Evolutionary conservation across 64 coral and sea anemone genomes (phyloP).

Genomic region (Orbicella faveolata): DNA sequence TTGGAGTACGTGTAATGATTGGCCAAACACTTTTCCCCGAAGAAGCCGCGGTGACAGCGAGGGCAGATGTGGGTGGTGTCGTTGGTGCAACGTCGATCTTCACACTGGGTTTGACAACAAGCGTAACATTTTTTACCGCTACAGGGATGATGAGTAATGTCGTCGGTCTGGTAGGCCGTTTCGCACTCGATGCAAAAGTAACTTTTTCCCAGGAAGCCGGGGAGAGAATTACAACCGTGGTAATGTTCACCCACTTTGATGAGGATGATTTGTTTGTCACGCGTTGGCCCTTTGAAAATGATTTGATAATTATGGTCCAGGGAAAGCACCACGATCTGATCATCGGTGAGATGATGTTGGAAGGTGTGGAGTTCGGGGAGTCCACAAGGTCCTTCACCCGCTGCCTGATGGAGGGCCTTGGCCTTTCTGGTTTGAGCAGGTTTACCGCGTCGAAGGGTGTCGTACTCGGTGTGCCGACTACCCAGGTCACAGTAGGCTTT

Average conservation of each 20-base stretch:
- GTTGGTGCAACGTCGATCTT: too few relatives aligned
- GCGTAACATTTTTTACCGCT: too few relatives aligned
- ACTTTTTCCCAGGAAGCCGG: conserved; percentile 14
- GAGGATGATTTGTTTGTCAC: conserved; percentile 35
- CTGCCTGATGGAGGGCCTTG: conserved; percentile 33
- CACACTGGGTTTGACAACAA: too few relatives aligned
- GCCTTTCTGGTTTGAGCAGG: conserved; percentile 3
- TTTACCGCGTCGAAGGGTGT: not conserved
- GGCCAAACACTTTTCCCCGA: not conserved
- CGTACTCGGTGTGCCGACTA: not conserved
- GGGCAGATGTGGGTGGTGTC: too few relatives aligned
- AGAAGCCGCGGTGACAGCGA: not conserved
- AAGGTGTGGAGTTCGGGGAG: conserved; percentile 48
- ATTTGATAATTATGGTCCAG: conserved; percentile 28
- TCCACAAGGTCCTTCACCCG: conserved; percentile 36
- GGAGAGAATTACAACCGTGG: conserved; percentile 40
- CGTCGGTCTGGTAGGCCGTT: not conserved
- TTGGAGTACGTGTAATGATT: not conserved
- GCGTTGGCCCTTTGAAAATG: conserved; percentile 20
- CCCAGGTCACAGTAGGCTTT: not conserved
- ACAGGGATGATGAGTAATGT: not conserved
- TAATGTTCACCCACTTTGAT: conserved; percentile 32
- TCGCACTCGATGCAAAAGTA: not conserved
- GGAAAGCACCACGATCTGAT: too few relatives aligned
- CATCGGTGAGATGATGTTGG: conserved; percentile 15